Percentiles rank a stretch among this genome's conserved stretches.
Evolutionary conservation across 2,113 vertebrate genomes (phyloP).

Genomic region (Paramisgurnus dabryanus): DNA sequence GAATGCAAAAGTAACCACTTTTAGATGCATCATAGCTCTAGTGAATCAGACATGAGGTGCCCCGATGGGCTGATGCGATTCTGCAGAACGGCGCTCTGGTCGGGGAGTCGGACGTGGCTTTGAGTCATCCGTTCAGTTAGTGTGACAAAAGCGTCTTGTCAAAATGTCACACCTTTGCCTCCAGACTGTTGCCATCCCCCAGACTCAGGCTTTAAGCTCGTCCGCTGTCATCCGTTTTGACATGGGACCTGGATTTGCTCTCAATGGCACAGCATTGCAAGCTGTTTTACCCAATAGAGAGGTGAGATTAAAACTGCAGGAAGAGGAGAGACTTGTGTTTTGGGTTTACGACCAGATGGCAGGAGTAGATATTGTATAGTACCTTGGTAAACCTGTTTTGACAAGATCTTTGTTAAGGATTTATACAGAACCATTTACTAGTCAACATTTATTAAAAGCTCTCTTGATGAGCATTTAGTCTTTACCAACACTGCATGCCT

Average conservation of each 20-base stretch:
- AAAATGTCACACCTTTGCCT: constrained; percentile 46
- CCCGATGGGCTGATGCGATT: background rate
- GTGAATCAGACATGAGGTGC: constrained; percentile 14
- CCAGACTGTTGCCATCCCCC: constrained; percentile 20
- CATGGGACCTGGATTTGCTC: background rate
- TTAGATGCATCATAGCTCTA: constrained; percentile 1
- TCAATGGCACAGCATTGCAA: background rate
- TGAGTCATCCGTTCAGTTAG: constrained; percentile 14
- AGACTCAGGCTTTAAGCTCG: constrained; percentile 22
- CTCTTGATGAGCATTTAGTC: background rate
- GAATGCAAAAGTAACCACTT: constrained; percentile 10
- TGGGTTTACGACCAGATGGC: background rate
- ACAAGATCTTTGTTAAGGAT: constrained; percentile 13
- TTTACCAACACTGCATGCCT: background rate
- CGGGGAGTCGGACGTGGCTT: constrained; percentile 8
- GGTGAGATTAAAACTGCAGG: background rate
- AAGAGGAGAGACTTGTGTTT: background rate
- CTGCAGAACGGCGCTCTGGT: background rate
- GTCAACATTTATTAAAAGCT: constrained; percentile 2
- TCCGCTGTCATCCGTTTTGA: constrained; percentile 44
- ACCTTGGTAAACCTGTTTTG: background rate
- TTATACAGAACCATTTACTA: background rate
- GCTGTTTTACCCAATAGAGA: background rate
- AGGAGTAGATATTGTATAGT: background rate
- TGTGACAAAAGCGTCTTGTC: constrained; percentile 39